These are phyloP conservation scores for Neocrepidodera transversa DNA, from an alignment of 2,888 invertebrate species.

Conservation along the genomic window DNA sequence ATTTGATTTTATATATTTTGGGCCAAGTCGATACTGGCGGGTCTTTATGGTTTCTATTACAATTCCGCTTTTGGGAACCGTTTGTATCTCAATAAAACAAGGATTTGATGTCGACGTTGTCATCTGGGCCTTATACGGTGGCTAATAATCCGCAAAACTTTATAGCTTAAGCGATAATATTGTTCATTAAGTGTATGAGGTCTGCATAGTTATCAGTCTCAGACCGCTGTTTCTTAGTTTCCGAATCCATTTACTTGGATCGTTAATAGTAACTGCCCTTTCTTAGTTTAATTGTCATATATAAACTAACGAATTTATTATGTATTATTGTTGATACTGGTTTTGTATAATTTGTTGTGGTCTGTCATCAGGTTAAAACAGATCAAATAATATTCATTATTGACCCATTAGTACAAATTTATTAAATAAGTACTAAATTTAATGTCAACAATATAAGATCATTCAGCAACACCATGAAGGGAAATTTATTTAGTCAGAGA, in stretches of 20 bases:
- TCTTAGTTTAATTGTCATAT: constrained; percentile 11
- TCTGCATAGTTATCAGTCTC: constrained; percentile 22
- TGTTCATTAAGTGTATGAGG: constrained; percentile 30
- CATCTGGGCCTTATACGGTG: constrained; percentile 29
- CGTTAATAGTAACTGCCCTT: constrained; percentile 12
- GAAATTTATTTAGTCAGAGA: no score
- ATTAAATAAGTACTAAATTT: no score
- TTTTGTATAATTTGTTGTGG: background rate
- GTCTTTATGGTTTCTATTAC: constrained; percentile 39
- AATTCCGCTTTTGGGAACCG: constrained; percentile 36
- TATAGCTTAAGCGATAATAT: constrained; percentile 29
- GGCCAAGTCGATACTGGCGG: constrained; percentile 24
- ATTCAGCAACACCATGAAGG: no score
- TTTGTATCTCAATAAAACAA: constrained; percentile 39
- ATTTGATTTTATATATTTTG: no score
- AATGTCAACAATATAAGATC: no score
- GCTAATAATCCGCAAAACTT: constrained; percentile 28
- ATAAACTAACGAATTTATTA: background rate
- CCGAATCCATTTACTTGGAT: constrained; percentile 2
- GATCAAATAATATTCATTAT: no score
- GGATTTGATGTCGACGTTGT: constrained; percentile 35
- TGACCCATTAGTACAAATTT: no score
- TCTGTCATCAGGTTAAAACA: no score
- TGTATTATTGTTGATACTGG: background rate
- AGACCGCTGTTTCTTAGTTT: constrained; percentile 9